phyloP scores from a whole-genome alignment of 2,797 vertebrate species.

The Xiphorhynchus erythropygius region DNA sequence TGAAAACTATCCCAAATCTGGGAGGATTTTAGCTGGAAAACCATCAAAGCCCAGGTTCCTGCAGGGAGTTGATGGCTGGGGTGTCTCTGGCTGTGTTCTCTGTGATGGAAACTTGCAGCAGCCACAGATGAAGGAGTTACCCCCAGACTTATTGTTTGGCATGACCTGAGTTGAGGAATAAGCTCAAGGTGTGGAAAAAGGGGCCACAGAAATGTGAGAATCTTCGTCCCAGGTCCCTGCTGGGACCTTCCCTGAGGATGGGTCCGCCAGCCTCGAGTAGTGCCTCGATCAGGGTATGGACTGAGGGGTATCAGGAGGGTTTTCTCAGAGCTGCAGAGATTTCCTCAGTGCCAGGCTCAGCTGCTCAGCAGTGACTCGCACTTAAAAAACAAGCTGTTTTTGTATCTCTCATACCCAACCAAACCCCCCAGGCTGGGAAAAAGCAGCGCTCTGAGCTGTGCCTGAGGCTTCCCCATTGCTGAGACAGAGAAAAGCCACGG shows the following conservation, averaged over 20 bases:
- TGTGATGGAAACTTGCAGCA: not conserved
- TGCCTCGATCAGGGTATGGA: accelerated
- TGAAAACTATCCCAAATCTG: not conserved
- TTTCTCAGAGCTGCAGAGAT: not conserved
- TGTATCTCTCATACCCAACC: accelerated
- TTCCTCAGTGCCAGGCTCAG: not conserved
- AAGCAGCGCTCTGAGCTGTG: not conserved
- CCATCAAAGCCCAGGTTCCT: not conserved
- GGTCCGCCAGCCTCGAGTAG: not conserved
- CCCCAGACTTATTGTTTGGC: not conserved
- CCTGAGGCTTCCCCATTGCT: accelerated
- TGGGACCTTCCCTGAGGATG: not conserved
- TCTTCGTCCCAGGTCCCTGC: not conserved
- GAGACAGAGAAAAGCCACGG: not conserved
- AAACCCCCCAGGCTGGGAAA: accelerated
- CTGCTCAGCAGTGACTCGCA: not conserved
- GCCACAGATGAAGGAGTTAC: not conserved
- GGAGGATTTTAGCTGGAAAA: not conserved
- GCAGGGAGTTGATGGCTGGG: not conserved
- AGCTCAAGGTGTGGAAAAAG: accelerated
- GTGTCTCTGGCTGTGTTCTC: accelerated
- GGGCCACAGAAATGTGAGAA: accelerated
- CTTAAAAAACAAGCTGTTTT: not conserved
- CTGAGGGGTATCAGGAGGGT: accelerated
- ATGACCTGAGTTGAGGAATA: accelerated